phyloP scores from a whole-genome alignment of 2,113 vertebrate species.

The Nibea albiflora region DNA sequence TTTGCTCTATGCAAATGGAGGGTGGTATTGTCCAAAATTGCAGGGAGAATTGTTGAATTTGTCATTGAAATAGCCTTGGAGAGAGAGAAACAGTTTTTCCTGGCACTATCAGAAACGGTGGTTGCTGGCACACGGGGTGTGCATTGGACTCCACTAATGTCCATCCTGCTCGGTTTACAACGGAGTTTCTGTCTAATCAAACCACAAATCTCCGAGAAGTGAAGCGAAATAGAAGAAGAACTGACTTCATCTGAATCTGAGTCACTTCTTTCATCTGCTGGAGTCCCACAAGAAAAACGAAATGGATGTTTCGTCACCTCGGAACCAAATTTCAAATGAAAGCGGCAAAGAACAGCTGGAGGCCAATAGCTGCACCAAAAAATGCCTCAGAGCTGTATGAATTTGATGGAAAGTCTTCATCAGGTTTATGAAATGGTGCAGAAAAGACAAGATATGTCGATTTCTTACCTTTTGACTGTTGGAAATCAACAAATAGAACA shows the following conservation, averaged over 20 bases:
- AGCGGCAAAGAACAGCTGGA: not conserved
- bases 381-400: not conserved
- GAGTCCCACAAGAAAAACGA: not conserved
- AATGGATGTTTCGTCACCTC: not conserved
- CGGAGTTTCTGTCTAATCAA: constrained; percentile 40
- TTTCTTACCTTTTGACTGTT: too few relatives aligned
- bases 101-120: constrained; percentile 52
- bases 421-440: not conserved
- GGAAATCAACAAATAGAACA: too few relatives aligned
- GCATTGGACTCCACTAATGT: constrained; percentile 48
- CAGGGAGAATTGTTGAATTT: constrained; percentile 63
- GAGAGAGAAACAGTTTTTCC: constrained; percentile 50
- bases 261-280: constrained; percentile 1
- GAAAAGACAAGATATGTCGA: too few relatives aligned
- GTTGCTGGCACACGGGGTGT: constrained; percentile 41
- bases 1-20: constrained; percentile 68
- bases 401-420: not conserved
- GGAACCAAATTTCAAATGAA: not conserved
- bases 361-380: not conserved
- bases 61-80: constrained; percentile 58
- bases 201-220: constrained; percentile 37
- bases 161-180: constrained; percentile 38
- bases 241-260: constrained; percentile 15
- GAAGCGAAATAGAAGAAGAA: constrained; percentile 18
- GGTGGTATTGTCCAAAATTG: constrained; percentile 59